Evolutionary conservation across 2,888 invertebrate species (phyloP).

Genomic region (Drosophila borborema): DNA sequence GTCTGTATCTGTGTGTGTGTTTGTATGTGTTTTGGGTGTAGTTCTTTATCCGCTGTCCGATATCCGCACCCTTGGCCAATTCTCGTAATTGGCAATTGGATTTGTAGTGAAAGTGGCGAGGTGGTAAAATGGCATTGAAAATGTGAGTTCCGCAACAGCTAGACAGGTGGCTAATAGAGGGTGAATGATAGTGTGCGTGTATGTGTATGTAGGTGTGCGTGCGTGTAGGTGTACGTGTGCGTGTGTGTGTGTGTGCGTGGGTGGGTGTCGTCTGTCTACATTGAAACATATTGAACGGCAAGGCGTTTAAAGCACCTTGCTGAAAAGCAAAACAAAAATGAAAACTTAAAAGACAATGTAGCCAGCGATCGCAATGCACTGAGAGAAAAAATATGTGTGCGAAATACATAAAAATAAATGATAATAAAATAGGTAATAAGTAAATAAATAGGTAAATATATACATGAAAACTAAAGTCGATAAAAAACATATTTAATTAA

Average conservation of each 20-base stretch:
- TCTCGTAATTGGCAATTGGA: conserved; percentile 66
- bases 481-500: neutral
- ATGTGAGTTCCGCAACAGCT: conserved; percentile 44
- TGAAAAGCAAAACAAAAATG: conserved; percentile 18
- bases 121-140: conserved; percentile 59
- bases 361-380: conserved; percentile 30
- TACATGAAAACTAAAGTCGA: neutral
- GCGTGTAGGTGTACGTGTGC: neutral
- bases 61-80: conserved; percentile 55
- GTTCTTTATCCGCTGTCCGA: conserved; percentile 29
- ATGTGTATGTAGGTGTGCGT: neutral
- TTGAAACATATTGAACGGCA: conserved; percentile 48
- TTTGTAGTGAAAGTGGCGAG: conserved; percentile 46
- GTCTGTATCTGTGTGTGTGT: neutral
- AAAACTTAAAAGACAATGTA: conserved; percentile 24
- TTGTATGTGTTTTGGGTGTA: conserved; percentile 9
- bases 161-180: conserved; percentile 32
- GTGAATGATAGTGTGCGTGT: neutral
- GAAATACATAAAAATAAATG: neutral
- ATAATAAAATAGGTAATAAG: neutral
- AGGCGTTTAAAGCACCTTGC: conserved; percentile 52
- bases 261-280: conserved; percentile 23
- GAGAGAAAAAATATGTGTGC: conserved; percentile 11
- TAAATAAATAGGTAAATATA: neutral
- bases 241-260: conserved; percentile 7